Evolutionary conservation across 30 jellyfish, hydroid and myxozoan species (phyloP), one percentile per base, ranked within the genome.

Genomic region (Aurelia coerulea): DNA sequence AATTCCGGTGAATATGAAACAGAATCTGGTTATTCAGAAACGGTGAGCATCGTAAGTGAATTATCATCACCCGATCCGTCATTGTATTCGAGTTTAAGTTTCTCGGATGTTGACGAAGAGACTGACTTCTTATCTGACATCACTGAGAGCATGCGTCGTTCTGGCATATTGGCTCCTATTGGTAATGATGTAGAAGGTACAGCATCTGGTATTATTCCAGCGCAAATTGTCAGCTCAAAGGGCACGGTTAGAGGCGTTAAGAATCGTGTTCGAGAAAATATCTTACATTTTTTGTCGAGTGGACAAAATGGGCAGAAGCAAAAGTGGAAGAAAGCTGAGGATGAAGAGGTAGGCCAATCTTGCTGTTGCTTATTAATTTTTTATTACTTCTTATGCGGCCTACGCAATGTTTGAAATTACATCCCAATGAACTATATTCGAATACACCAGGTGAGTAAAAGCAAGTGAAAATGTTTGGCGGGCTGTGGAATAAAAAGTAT

Each of bases 221-320:
- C 92, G 32, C 97, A 91, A 49, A 91, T 91, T 10, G 39, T 85
- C 72, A 91, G 98, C 70, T 62, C 90, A 41, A 80, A 70, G 50
- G 98, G 98, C 8, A 84, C 98, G n/a, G 98, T 91, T 4, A 90
- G 98, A 15, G 98, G 98, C 0, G 96, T 91, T 7, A 91, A 80
- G 80, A 91, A 91, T 64, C 96, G 98, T 19, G 98, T 91, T 46
- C 72, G 94, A 59, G 86, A 84, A 9, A 84, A 70, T 35, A 76
- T 91, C 11, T 31, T 75, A 18, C 87, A 76, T 49, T 84, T 91
- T 64, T 94, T 91, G 50, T 82, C 92, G 31, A 75, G 90, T 29
- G 29, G 78, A 42, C 73, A 79, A 87, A 41, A 50, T 64, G 76
- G 33, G 34, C 51, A 32, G 11, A 39, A 72, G 32, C 42, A 42